Conservation (phyloP, 1,140 invertebrate species). For the Lepidurus packardi region DNA sequence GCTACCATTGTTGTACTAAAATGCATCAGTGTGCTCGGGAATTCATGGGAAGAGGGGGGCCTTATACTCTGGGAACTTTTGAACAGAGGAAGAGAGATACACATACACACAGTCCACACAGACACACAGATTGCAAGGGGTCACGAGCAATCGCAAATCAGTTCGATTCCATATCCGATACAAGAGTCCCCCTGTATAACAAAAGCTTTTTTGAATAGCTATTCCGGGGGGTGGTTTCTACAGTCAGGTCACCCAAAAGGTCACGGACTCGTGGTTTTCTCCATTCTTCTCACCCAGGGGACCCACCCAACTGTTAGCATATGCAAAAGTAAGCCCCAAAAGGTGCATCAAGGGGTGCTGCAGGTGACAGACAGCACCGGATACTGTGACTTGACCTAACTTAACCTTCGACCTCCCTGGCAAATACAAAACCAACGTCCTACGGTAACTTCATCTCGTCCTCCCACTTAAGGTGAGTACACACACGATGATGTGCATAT, state of each 20-base stretch:
- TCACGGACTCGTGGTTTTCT: background rate
- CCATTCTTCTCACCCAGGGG: background rate
- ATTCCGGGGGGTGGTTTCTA: background rate
- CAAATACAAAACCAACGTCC: background rate
- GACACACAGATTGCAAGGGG: background rate
- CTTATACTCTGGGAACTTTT: background rate
- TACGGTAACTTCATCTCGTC: background rate
- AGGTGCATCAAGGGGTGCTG: slow-evolving; percentile 20
- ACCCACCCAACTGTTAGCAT: background rate
- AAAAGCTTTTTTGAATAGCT: slow-evolving; percentile 9
- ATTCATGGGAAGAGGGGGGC: background rate
- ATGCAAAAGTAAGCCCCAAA: slow-evolving; percentile 1
- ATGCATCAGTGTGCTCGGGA: background rate
- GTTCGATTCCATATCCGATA: background rate
- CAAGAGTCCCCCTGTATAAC: background rate
- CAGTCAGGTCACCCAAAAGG: background rate
- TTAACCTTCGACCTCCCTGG: background rate
- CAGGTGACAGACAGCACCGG: background rate
- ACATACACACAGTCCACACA: background rate
- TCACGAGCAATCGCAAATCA: background rate
- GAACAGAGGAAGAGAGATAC: background rate
- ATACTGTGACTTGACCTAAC: slow-evolving; percentile 12
- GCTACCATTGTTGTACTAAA: slow-evolving; percentile 1
- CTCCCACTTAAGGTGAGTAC: too few relatives aligned
- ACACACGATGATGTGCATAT: background rate